Evolutionary conservation across 2,797 vertebrate genomes (phyloP).

Genomic region (Rhadinocentrus ornatus): DNA sequence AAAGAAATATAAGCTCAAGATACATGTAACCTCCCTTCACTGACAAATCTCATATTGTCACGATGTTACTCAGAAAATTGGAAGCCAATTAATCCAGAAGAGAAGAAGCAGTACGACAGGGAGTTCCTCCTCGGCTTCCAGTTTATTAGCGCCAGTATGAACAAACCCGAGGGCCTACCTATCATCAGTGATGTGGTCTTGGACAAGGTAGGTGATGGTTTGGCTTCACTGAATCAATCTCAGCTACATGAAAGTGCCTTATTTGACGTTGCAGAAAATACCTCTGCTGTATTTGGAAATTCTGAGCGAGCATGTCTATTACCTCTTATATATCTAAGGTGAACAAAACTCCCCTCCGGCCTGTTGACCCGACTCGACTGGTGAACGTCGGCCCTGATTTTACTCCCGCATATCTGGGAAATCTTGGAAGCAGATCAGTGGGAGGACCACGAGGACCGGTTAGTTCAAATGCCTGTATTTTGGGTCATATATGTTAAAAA

Average conservation of each 20-base stretch:
- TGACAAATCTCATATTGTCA: neutral
- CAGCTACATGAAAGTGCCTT: neutral
- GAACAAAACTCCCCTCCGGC: slow-evolving; percentile 92
- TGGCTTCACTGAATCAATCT: neutral
- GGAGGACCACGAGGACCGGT: slow-evolving; percentile 81
- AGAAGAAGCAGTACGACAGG: slow-evolving; percentile 94
- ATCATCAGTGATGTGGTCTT: slow-evolving; percentile 94
- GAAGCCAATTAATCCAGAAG: slow-evolving; percentile 94
- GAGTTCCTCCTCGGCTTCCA: slow-evolving; percentile 96
- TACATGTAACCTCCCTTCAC: neutral
- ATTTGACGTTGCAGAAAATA: neutral
- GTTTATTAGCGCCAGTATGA: slow-evolving; percentile 93
- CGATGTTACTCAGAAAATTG: slow-evolving; percentile 83
- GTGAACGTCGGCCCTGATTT: slow-evolving; percentile 95
- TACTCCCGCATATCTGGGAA: slow-evolving; percentile 92
- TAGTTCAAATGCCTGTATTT: slow-evolving; percentile 34
- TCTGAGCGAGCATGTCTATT: neutral
- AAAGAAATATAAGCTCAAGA: neutral
- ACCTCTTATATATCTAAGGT: slow-evolving; percentile 76
- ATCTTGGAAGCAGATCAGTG: slow-evolving; percentile 89
- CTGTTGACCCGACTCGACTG: slow-evolving; percentile 88
- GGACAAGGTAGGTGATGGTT: slow-evolving; percentile 88
- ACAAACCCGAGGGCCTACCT: slow-evolving; percentile 96
- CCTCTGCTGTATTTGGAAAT: neutral
- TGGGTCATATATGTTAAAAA: neutral